A percentile compares a stretch with the other conserved stretches of the same genome.
Conservation (phyloP, 2,888 invertebrate genomes). For the Leptinotarsa peninsularis region DNA sequence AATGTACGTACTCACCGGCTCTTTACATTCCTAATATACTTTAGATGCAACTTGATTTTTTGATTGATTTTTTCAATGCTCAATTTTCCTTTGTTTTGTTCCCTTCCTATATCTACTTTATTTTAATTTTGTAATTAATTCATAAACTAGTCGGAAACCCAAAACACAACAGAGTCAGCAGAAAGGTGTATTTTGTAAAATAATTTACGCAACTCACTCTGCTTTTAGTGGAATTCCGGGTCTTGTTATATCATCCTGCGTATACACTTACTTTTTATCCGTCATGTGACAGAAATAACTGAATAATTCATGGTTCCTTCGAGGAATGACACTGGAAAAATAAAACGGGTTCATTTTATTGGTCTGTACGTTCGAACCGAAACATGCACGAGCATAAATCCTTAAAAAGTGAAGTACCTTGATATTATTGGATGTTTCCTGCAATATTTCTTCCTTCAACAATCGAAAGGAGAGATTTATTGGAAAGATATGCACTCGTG, state of each 20-base stretch:
- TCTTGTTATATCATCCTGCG: not conserved
- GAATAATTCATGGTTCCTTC: conserved; percentile 10
- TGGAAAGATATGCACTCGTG: conserved; percentile 38
- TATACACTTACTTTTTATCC: not conserved
- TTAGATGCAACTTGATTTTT: too few species aligned
- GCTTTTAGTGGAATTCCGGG: not conserved
- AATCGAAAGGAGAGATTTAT: conserved; percentile 34
- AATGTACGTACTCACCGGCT: too few species aligned
- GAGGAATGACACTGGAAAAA: not conserved
- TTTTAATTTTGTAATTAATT: too few species aligned
- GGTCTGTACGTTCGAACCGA: not conserved
- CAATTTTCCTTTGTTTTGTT: too few species aligned
- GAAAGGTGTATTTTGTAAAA: too few species aligned
- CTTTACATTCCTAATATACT: too few species aligned
- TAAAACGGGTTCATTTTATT: not conserved
- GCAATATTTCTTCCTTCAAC: conserved; percentile 33
- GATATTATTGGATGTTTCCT: conserved; percentile 32
- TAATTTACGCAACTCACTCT: not conserved
- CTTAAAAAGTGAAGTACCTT: conserved; percentile 21
- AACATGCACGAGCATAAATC: conserved; percentile 30
- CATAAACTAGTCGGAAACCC: too few species aligned
- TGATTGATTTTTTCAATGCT: too few species aligned
- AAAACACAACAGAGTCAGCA: too few species aligned
- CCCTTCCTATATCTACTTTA: too few species aligned
- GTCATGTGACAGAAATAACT: not conserved